Evolutionary conservation across 1,140 invertebrate species (phyloP), one percentile per base, ranked within the genome.

Genomic region (Psix sp.): DNA sequence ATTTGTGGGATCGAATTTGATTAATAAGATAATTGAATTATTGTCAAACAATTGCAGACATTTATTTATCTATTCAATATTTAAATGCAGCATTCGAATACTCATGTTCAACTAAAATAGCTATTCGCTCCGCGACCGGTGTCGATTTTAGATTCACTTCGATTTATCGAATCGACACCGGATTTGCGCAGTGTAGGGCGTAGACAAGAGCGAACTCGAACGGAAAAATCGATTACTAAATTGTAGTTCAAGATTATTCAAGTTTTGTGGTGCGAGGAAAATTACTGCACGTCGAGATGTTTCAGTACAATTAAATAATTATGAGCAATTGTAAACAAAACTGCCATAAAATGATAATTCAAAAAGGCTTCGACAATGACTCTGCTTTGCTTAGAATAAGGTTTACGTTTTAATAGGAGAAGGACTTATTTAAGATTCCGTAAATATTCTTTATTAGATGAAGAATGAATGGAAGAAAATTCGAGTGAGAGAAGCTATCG

Each of bases 351-450:
- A 40, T 36, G 51, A 33, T 31, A 51, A 17, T 36, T 40, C 11
- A 48, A 49, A 51, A 63, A 57, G 43, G 43, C 43, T 72, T 45
- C 31, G 67, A 63, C 36, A 60, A 60, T 59, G 21, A 39, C 33
- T 73, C 48, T 65, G 70, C 70, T 73, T 73, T 60, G 49, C 43
- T 60, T 66, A 66, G 60, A 20, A 39, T 60, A 59, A 66, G 60
- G 43, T 52, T 45, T 46, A 65, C 45, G 39, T 54, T 66, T 33
- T 66, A 52, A 35, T 48, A 66, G 52, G 60, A 63, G 54, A 35
- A 66, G 60, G 60, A 66, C 39, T 66, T 16, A 42, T 36, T 62
- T 52, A 38, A 49, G 5, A 48, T 20, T 11, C 21, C 39, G 38
- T 48, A 60, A 73, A 40, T 54, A 54, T 59, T 57, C 63, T 71